Evolutionary conservation across 2,113 vertebrate genomes (phyloP), one percentile per base, ranked within the genome.

Genomic region (Pelecanus crispus): DNA sequence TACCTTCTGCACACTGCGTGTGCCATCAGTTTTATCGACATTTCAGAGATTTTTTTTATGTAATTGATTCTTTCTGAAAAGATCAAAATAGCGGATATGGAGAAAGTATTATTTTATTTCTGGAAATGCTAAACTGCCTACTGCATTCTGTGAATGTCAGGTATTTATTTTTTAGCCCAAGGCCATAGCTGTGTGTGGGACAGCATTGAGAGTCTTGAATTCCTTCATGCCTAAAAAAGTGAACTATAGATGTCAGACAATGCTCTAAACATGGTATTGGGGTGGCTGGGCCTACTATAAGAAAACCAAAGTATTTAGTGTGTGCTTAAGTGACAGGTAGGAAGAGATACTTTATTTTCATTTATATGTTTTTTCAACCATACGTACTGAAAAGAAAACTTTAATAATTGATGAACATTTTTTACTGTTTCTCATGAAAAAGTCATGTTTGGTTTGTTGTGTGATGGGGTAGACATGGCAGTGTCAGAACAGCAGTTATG

Each of bases 401-500:
- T 98, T 36, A 98, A 97, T 98, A 97, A 97, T 97, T 96, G 90
- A 98, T 97, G 85, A 95, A 12, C 20, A 44, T 79, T 89, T 97
- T 95, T 94, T 96, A 95, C 95, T 93, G 78, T 96, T 95, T 95
- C 94, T 98, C 91, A 97, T 98, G 85, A 98, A 98, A 97, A 97
- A 97, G 86, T 97, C 95, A 97, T 97, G 73, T 91, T 94, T 16
- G 8, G 66, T 96, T 97, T 96, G 93, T 94, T 94, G 88, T 56
- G 53, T 87, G 94, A 93, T 71, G 65, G 77, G 68, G 82, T 91
- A 94, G 92, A 95, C 92, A 70, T 17, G 65, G 91, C 82, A 58
- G 38, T 44, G 78, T 82, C 94, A 82, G 83, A 86, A 52, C 1
- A 2, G 49, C 61, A 73, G 68, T 94, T 97, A 10, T 67, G 42